phyloP scores from a whole-genome alignment of 2,888 invertebrate species.

The Cartodere bifasciata region DNA sequence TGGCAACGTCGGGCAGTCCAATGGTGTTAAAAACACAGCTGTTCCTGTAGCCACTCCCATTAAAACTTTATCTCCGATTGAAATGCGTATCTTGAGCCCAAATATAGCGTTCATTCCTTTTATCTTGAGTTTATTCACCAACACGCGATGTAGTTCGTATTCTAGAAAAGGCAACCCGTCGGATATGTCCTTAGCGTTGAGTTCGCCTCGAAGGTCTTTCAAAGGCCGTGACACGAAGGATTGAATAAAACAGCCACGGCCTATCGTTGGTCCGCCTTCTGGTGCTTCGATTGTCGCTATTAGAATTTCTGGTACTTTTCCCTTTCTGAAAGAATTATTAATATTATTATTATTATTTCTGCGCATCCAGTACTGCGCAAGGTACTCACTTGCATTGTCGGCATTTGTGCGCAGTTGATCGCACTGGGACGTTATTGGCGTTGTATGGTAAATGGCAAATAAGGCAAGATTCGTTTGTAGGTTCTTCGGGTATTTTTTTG shows the following conservation, averaged over 20 bases:
- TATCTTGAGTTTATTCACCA: constrained; percentile 81
- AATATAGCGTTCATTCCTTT: constrained; percentile 94
- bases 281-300: constrained; percentile 83
- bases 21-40: constrained; percentile 62
- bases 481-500: background rate
- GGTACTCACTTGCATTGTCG: constrained; percentile 50
- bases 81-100: constrained; percentile 55
- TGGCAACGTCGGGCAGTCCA: constrained; percentile 65
- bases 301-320: constrained; percentile 82
- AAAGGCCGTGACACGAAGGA: constrained; percentile 66
- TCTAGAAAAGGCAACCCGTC: constrained; percentile 91
- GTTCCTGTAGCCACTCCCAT: constrained; percentile 84
- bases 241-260: constrained; percentile 56
- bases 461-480: constrained; percentile 18
- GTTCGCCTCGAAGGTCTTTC: constrained; percentile 67
- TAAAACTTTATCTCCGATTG: constrained; percentile 78
- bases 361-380: no score
- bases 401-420: constrained; percentile 61
- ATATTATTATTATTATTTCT: no score
- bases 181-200: constrained; percentile 86
- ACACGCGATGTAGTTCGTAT: constrained; percentile 84
- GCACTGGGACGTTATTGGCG: constrained; percentile 56
- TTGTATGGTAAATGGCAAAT: constrained; percentile 77
- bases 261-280: constrained; percentile 56
- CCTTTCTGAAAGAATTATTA: constrained; percentile 55